Evolutionary conservation across 2,888 invertebrate species (phyloP), one percentile per base, ranked within the genome.

Genomic region (Hirtodrosophila alboralis): DNA sequence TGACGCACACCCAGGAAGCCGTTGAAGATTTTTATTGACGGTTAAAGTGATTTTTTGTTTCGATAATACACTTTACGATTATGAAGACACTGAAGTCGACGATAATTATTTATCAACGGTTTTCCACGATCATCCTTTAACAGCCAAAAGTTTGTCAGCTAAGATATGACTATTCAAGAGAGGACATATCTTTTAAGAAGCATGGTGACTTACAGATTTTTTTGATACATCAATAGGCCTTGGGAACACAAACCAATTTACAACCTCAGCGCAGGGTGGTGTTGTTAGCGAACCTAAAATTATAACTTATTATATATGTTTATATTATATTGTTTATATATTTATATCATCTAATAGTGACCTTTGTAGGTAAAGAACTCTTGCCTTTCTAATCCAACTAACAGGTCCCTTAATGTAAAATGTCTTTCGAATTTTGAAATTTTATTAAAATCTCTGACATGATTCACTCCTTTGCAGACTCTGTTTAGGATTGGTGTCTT

Each of bases 261-360:
- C 79, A 16, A 16, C 43, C 31, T 79, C 79, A 2, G 52, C 10
- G n/a, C 74, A 84, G 4, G 86, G 84, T 0, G 86, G 86, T 1
- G 77, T 60, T 8, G 86, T 79, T 0, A 79, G 52, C 0, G 79
- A 79, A 1, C 79, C 86, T 78, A 28, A 1, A 23, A 28, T n/a
- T n/a, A n/a, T n/a, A n/a, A n/a, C n/a, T n/a, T n/a, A n/a, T n/a
- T n/a, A n/a, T n/a, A n/a, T n/a, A n/a, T n/a, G n/a, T n/a, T n/a
- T n/a, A n/a, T n/a, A n/a, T n/a, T n/a, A n/a, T n/a, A n/a, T n/a
- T n/a, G n/a, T n/a, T n/a, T n/a, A n/a, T n/a, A n/a, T n/a, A n/a
- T n/a, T n/a, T n/a, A n/a, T n/a, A n/a, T 0, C 12, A 12, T n/a
- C 1, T 1, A 1, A 33, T 12, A 34, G 43, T 2, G 0, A 77